Evolutionary conservation across 2,113 vertebrate species (phyloP).

Genomic region (Pomatorhinus ruficollis): DNA sequence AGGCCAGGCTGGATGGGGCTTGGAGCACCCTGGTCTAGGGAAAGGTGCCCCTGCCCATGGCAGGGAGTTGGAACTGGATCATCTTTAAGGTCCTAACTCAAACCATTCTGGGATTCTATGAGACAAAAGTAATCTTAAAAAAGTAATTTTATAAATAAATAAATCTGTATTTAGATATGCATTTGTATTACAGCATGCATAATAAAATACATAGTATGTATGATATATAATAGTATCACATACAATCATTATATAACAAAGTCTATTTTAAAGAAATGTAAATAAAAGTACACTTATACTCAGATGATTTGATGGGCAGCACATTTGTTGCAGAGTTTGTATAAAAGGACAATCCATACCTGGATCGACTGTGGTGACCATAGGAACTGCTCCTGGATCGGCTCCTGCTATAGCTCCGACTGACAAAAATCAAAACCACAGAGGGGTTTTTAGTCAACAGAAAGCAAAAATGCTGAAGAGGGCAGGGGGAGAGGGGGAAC

Average conservation of each 20-base stretch:
- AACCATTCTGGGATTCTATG: not conserved
- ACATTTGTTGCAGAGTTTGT: not conserved
- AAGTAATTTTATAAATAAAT: not conserved
- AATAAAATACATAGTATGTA: not conserved
- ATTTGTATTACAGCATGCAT: not conserved
- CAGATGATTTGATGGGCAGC: not conserved
- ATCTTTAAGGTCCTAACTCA: not conserved
- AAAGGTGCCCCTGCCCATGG: too few relatives aligned
- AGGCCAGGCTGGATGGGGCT: not conserved
- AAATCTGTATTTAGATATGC: not conserved
- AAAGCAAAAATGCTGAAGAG: not conserved
- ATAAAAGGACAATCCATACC: constrained; percentile 67
- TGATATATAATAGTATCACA: accelerated
- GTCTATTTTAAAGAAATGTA: not conserved
- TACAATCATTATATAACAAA: not conserved
- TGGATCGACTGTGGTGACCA: constrained; percentile 82
- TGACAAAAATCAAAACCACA: constrained; percentile 14
- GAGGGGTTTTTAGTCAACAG: not conserved
- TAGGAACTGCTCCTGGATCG: constrained; percentile 89
- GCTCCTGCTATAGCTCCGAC: constrained; percentile 88
- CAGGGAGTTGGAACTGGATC: not conserved
- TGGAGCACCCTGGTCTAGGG: not conserved
- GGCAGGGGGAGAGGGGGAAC: not conserved
- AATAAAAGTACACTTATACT: accelerated
- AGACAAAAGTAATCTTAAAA: not conserved